Conservation (phyloP, 2,888 invertebrate species). For the Venustoraphidia nigricollis region DNA sequence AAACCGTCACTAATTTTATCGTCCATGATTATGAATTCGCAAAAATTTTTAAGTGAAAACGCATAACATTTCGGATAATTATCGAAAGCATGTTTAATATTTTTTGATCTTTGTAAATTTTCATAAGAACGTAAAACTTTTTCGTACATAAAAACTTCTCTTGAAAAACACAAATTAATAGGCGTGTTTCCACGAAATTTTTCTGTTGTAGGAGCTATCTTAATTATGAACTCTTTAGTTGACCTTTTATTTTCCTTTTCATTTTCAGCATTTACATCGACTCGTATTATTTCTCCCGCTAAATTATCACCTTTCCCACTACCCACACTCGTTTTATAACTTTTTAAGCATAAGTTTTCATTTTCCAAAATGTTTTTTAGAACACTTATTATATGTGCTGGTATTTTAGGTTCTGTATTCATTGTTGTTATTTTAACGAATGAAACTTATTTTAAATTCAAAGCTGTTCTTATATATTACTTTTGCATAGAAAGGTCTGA, state of each 20-base stretch:
- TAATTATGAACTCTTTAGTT: neutral
- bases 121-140: constrained; percentile 2
- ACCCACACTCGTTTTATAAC: neutral
- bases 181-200: neutral
- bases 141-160: constrained; percentile 3
- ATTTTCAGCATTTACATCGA: neutral
- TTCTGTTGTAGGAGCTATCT: neutral
- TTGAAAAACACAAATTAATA: neutral
- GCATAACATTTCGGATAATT: neutral
- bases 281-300: neutral
- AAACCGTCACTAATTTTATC: neutral
- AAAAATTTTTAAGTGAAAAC: neutral
- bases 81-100: neutral
- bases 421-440: too few species aligned
- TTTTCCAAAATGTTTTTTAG: too few species aligned
- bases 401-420: too few species aligned
- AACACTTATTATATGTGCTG: too few species aligned
- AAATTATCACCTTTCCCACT: constrained; percentile 4
- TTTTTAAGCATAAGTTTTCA: too few species aligned
- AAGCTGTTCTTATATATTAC: too few species aligned
- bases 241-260: neutral
- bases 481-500: too few species aligned
- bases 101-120: neutral
- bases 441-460: too few species aligned
- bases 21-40: constrained; percentile 15